Evolutionary conservation across 2,888 invertebrate species (phyloP).

Genomic region (Uloborus plumipes): DNA sequence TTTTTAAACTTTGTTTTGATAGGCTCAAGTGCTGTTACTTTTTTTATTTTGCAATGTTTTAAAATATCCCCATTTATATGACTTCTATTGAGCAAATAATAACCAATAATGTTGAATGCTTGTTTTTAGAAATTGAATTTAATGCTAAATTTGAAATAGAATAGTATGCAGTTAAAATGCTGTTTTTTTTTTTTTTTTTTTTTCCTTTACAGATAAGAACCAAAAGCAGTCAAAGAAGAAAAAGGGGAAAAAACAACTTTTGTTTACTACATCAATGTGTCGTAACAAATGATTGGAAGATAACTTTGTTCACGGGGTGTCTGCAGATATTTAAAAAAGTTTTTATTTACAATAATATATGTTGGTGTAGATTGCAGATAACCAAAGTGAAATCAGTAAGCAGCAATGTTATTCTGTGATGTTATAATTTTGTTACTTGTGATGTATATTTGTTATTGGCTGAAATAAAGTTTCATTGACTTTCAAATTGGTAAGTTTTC

Average conservation of each 20-base stretch:
- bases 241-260: conserved; percentile 78
- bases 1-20: too few species aligned
- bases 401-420: conserved; percentile 59
- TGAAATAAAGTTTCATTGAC: conserved; percentile 34
- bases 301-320: background rate
- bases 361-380: background rate
- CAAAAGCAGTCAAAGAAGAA: conserved; percentile 79
- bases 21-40: too few species aligned
- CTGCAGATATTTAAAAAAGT: conserved; percentile 13
- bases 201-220: conserved; percentile 35
- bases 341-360: conserved; percentile 14
- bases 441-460: conserved; percentile 53
- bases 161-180: too few species aligned
- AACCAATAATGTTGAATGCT: too few species aligned
- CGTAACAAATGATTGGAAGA: conserved; percentile 39
- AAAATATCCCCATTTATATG: too few species aligned
- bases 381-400: background rate
- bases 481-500: background rate
- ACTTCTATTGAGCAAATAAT: too few species aligned
- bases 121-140: too few species aligned
- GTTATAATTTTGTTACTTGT: conserved; percentile 48
- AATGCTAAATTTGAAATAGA: too few species aligned
- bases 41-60: too few species aligned
- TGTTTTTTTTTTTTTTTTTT: conserved; percentile 1
- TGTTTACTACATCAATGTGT: conserved; percentile 78